phyloP scores from a whole-genome alignment of 1,140 invertebrate genomes.

The Ips typographus region DNA sequence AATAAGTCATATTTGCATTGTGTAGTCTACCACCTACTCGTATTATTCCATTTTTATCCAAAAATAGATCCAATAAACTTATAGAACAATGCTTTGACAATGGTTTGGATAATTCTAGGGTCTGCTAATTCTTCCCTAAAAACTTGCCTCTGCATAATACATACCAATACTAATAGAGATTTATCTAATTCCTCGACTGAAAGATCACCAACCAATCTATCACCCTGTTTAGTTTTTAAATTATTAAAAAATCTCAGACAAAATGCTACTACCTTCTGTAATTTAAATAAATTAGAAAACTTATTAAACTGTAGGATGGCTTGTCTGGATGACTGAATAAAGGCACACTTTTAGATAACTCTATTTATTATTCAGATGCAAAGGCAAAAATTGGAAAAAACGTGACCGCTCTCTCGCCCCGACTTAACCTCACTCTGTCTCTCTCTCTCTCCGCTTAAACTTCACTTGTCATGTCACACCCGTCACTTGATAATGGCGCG shows the following conservation, averaged over 20 bases:
- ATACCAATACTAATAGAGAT: neutral
- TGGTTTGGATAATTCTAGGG: neutral
- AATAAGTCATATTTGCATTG: neutral
- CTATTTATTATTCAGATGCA: too few relatives aligned
- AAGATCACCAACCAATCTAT: neutral
- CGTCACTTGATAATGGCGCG: too few relatives aligned
- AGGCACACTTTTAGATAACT: too few relatives aligned
- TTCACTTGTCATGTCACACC: too few relatives aligned
- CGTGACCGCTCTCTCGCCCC: too few relatives aligned
- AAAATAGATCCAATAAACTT: neutral
- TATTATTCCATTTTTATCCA: neutral
- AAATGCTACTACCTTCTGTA: neutral
- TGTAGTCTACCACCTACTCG: constrained; percentile 5
- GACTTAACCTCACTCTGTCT: too few relatives aligned
- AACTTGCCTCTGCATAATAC: neutral
- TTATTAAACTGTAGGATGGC: too few relatives aligned
- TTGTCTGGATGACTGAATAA: too few relatives aligned
- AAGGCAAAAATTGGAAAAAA: too few relatives aligned
- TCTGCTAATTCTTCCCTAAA: neutral
- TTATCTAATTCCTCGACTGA: neutral
- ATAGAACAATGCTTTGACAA: neutral
- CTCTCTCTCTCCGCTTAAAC: too few relatives aligned
- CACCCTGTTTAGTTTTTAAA: neutral
- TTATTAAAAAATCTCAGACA: constrained; percentile 5
- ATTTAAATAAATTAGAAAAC: neutral